Evolutionary conservation across 2,888 invertebrate species (phyloP), one percentile per base, ranked within the genome.

Genomic region (Dinocampus coccinellae): DNA sequence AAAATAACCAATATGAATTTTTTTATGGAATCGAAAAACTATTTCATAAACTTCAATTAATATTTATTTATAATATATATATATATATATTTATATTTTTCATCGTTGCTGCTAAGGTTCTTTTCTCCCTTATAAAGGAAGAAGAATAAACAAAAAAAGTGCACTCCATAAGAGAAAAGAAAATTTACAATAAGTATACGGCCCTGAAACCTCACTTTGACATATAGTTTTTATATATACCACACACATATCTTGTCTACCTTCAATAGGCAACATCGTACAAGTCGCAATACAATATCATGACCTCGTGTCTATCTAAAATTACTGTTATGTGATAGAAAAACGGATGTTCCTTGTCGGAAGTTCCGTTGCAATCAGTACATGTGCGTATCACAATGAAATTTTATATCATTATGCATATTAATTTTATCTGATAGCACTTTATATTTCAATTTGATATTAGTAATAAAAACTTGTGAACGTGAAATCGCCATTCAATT

Each of bases 261-360:
- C 80, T 79, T 82, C 77, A 78, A 81, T 81, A 83, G 79, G 73
- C 80, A 82, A 70, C 77, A 72, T 73, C 72, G 76, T 72, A 72
- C 53, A 47, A 69, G 29, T 39, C 57, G 24, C 16, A 47, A 47
- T 47, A n/a, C 34, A 60, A 57, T 65, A 47, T 76, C 77, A 77
- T 79, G 82, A 82, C 80, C 81, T 79, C 82, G 74, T 82, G 82
- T 34, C 83, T 83, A 83, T 85, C 82, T 81, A 80, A 63, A 83
- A 81, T 55, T 78, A 82, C 67, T 72, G 70, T 72, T 81, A 68
- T 82, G 83, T 82, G 84, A 84, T 76, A 78, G 79, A 82, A 82
- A 83, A 84, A 78, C 83, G 84, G 83, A 84, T 83, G 80, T 72
- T 74, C 73, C 78, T 71, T 78, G 84, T 81, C 84, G 83, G 85